phyloP scores from a whole-genome alignment of 1,140 invertebrate genomes.

The Zaprionus inermis region DNA sequence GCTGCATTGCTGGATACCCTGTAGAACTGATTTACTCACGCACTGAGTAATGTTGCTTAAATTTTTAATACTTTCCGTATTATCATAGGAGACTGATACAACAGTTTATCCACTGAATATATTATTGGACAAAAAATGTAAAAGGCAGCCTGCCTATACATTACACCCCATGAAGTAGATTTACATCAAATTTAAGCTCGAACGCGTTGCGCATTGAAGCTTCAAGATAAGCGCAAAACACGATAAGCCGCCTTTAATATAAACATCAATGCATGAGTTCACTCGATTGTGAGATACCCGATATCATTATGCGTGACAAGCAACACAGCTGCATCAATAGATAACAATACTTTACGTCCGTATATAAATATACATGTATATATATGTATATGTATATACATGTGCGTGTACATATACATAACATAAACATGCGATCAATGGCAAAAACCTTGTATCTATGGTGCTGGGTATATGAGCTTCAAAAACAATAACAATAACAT shows the following conservation, averaged over 20 bases:
- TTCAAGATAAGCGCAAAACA: conserved; percentile 40
- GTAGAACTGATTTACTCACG: too few relatives aligned
- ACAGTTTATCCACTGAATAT: not conserved
- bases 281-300: not conserved
- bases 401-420: not conserved
- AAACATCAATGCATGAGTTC: conserved; percentile 43
- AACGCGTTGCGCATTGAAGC: conserved; percentile 66
- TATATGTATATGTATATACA: too few relatives aligned
- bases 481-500: conserved; percentile 23
- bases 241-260: conserved; percentile 45
- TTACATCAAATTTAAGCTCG: conserved; percentile 54
- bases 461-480: not conserved
- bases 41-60: not conserved
- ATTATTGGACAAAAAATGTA: not conserved
- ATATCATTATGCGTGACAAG: not conserved
- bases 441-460: not conserved
- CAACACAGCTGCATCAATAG: not conserved
- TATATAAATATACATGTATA: not conserved
- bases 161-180: conserved; percentile 69
- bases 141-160: conserved; percentile 44
- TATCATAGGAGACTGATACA: too few relatives aligned
- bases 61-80: not conserved
- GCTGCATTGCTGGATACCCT: not conserved
- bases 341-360: too few relatives aligned
- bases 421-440: not conserved